Evolutionary conservation across 2,888 invertebrate species (phyloP).

Genomic region (Diarsia mendica): DNA sequence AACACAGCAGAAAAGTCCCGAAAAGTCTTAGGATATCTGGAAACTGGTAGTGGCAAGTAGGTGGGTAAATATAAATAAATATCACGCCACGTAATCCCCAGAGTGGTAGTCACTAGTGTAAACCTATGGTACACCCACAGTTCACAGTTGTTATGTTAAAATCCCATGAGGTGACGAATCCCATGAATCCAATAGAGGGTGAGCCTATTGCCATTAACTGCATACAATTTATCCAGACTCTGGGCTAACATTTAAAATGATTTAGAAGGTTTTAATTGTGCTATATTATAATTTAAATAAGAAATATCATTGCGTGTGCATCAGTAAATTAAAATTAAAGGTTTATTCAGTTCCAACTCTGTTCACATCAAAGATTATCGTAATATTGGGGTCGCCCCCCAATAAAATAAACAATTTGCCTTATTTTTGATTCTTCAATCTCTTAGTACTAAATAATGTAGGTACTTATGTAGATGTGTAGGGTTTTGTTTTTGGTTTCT

Average conservation of each 20-base stretch:
- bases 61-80: conserved; percentile 3
- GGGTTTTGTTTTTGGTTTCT: background rate
- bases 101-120: background rate
- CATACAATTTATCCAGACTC: background rate
- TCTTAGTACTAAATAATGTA: background rate
- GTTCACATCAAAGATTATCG: background rate
- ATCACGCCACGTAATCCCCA: background rate
- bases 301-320: background rate
- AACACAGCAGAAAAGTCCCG: no score
- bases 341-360: background rate
- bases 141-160: no score
- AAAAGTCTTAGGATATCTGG: background rate
- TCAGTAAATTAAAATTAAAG: background rate
- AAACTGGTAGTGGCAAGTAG: conserved; percentile 5
- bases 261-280: background rate
- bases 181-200: background rate
- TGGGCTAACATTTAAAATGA: background rate
- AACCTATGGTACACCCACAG: background rate
- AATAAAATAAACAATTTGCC: background rate
- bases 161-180: no score
- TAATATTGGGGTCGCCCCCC: background rate
- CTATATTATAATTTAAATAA: background rate
- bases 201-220: background rate
- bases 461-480: no score
- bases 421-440: no score